Evolutionary conservation across 2,888 invertebrate species (phyloP).

Genomic region (Drosophila fungiperda): DNA sequence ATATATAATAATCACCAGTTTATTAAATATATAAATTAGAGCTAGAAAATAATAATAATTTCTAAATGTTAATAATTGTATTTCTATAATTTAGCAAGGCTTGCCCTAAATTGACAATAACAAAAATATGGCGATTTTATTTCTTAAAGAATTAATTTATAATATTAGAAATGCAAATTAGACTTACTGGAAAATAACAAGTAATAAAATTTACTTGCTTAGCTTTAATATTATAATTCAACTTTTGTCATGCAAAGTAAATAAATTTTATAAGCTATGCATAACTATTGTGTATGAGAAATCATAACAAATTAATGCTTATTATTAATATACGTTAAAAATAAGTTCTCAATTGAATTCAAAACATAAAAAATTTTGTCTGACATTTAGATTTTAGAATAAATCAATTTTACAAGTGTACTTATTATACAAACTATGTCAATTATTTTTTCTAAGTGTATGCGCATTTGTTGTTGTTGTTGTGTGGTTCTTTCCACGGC

Average conservation of each 20-base stretch:
- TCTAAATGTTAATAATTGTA: background rate
- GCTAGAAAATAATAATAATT: background rate
- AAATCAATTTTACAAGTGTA: background rate
- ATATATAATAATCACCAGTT: background rate
- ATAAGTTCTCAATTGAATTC: too few species aligned
- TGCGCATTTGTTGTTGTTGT: constrained; percentile 33
- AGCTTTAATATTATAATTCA: background rate
- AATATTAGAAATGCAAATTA: background rate
- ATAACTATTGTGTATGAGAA: background rate
- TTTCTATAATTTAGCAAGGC: background rate
- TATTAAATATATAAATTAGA: background rate
- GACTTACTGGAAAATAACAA: background rate
- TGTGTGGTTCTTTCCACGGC: constrained; percentile 24
- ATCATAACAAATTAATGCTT: background rate
- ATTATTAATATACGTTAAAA: background rate
- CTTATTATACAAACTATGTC: too few species aligned
- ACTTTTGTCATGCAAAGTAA: background rate
- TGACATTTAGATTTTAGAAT: background rate
- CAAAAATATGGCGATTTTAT: background rate
- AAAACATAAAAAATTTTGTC: background rate
- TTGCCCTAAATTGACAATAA: background rate
- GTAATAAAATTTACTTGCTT: background rate
- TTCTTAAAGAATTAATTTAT: background rate
- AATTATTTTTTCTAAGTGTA: constrained; percentile 2
- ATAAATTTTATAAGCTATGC: background rate